These are phyloP conservation scores for Hylaea fasciaria DNA, from an alignment of 2,888 invertebrate species.

Conservation along the genomic window DNA sequence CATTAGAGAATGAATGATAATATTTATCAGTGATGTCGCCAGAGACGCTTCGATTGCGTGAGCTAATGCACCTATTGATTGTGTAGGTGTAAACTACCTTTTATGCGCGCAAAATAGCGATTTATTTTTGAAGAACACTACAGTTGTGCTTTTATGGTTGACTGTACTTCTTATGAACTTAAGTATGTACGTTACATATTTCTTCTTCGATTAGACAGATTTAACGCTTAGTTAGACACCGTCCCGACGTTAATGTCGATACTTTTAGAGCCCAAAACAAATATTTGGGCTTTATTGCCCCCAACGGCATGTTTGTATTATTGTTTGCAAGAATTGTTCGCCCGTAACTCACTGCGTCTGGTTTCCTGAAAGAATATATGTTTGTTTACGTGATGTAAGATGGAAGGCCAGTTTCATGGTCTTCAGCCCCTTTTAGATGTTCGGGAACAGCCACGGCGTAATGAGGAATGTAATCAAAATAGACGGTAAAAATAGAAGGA, in stretches of 20 bases:
- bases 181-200: neutral
- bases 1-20: no score
- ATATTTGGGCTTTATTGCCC: conserved; percentile 48
- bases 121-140: no score
- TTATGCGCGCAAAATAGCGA: no score
- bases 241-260: conserved; percentile 55
- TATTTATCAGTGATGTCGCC: no score
- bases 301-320: conserved; percentile 40
- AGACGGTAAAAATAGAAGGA: conserved; percentile 7
- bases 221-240: conserved; percentile 55
- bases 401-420: conserved; percentile 37
- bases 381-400: conserved; percentile 36
- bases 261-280: conserved; percentile 51
- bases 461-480: conserved; percentile 6
- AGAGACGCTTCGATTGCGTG: no score
- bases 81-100: no score
- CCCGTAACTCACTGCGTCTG: conserved; percentile 35
- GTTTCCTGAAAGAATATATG: conserved; percentile 36
- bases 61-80: no score
- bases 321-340: conserved; percentile 42
- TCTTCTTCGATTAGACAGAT: conserved; percentile 47
- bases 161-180: no score
- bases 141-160: no score
- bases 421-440: conserved; percentile 25
- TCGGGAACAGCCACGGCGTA: conserved; percentile 15